A percentile compares a stretch with the other conserved stretches of the same genome.
Conservation (phyloP, 1,140 invertebrate genomes). For the Riptortus pedestris region DNA sequence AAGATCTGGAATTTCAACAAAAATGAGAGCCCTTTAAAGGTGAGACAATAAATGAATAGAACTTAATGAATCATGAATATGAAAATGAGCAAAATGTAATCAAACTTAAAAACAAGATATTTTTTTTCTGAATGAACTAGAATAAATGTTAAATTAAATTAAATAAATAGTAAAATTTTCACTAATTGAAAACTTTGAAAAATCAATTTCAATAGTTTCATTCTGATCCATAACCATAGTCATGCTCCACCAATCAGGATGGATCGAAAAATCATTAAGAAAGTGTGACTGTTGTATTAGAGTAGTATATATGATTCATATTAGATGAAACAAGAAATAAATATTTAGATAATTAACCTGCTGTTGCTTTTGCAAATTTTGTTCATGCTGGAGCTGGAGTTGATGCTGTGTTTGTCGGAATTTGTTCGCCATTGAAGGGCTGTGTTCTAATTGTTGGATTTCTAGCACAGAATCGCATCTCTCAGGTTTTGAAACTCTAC, state of each 20-base stretch:
- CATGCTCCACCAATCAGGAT: too few species aligned
- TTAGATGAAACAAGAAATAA: neutral
- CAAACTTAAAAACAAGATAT: too few species aligned
- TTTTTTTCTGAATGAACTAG: too few species aligned
- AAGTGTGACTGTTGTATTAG: too few species aligned
- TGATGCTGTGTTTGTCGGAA: conserved; percentile 15
- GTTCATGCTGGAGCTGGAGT: conserved; percentile 7
- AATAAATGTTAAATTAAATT: too few species aligned
- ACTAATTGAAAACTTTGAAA: too few species aligned
- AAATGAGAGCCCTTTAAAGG: neutral
- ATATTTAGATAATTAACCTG: neutral
- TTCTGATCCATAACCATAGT: too few species aligned
- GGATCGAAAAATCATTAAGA: too few species aligned
- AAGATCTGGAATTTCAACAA: neutral
- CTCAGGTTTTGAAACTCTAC: neutral
- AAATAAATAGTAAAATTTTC: too few species aligned
- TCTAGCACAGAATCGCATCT: conserved; percentile 22
- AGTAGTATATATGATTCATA: neutral
- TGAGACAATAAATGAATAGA: neutral
- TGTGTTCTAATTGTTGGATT: conserved; percentile 36
- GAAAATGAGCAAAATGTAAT: too few species aligned
- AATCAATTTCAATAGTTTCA: too few species aligned
- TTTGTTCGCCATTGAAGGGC: conserved; percentile 29
- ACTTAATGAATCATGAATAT: too few species aligned
- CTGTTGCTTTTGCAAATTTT: neutral